Conservation (phyloP, 2,888 invertebrate genomes). For the Drosophila macrospina region DNA sequence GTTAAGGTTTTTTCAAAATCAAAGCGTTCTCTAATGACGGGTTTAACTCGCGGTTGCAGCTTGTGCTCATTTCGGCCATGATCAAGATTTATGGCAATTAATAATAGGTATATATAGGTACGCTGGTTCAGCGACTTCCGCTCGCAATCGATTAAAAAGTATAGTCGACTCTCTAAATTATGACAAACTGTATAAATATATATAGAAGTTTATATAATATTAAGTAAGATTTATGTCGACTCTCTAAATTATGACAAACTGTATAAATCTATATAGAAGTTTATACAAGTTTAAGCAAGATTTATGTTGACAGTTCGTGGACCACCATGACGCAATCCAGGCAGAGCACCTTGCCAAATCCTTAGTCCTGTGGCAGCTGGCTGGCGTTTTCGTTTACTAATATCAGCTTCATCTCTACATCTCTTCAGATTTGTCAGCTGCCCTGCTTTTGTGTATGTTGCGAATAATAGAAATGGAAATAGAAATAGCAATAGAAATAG, state of each 20-base stretch:
- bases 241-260: conserved; percentile 67
- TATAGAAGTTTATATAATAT: conserved; percentile 20
- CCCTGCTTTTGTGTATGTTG: conserved; percentile 66
- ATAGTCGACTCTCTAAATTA: conserved; percentile 53
- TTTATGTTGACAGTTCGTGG: conserved; percentile 59
- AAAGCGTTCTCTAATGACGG: conserved; percentile 62
- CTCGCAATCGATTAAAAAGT: conserved; percentile 73
- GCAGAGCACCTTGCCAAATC: conserved; percentile 72
- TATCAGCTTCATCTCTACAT: conserved; percentile 51
- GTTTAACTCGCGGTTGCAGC: conserved; percentile 65
- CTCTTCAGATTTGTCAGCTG: conserved; percentile 68
- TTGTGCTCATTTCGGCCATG: conserved; percentile 54
- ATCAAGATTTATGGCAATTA: conserved; percentile 85
- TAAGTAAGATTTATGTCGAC: conserved; percentile 70
- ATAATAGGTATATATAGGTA: conserved; percentile 80
- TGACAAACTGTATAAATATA: conserved; percentile 60
- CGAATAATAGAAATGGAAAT: conserved; percentile 67
- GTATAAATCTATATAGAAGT: not conserved
- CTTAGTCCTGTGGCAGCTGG: conserved; percentile 58
- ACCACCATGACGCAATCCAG: conserved; percentile 65
- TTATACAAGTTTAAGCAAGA: conserved; percentile 59
- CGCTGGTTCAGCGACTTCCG: conserved; percentile 63
- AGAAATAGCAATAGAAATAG: conserved; percentile 65
- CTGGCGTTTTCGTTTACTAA: conserved; percentile 29
- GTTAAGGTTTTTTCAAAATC: conserved; percentile 52